phyloP scores from a whole-genome alignment of 2,888 invertebrate genomes.

The Rhagonycha lutea region DNA sequence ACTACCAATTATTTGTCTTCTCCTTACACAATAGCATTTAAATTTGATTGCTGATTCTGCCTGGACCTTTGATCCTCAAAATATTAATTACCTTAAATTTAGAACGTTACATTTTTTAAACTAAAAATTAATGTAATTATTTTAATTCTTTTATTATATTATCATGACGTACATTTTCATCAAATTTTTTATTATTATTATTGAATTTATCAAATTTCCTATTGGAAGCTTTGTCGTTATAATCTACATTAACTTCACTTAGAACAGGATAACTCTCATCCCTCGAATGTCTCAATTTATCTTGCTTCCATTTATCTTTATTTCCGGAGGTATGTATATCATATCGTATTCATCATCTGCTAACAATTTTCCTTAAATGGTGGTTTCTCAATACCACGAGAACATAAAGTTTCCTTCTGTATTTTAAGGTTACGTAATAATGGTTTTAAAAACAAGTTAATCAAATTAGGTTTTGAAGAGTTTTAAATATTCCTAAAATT shows the following conservation, averaged over 20 bases:
- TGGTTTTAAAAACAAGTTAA: too few relatives aligned
- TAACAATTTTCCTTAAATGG: not conserved
- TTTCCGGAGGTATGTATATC: not conserved
- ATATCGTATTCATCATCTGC: not conserved
- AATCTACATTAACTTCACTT: not conserved
- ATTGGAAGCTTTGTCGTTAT: not conserved
- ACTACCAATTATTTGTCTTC: not conserved
- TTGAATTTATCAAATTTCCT: not conserved
- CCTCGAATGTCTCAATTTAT: not conserved
- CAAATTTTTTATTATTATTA: not conserved
- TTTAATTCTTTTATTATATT: too few relatives aligned
- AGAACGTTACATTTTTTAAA: not conserved
- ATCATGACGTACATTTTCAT: too few relatives aligned
- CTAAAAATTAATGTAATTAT: not conserved
- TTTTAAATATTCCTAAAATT: too few relatives aligned
- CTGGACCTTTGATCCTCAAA: not conserved
- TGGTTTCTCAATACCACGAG: not conserved
- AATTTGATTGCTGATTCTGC: not conserved
- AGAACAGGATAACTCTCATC: not conserved
- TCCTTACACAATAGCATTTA: not conserved
- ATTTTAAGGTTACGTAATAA: too few relatives aligned
- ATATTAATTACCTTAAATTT: not conserved
- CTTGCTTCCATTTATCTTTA: not conserved
- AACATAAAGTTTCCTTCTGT: not conserved
- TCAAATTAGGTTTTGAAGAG: too few relatives aligned